Conservation (phyloP, 2,113 vertebrate species). For the Jacana jacana region DNA sequence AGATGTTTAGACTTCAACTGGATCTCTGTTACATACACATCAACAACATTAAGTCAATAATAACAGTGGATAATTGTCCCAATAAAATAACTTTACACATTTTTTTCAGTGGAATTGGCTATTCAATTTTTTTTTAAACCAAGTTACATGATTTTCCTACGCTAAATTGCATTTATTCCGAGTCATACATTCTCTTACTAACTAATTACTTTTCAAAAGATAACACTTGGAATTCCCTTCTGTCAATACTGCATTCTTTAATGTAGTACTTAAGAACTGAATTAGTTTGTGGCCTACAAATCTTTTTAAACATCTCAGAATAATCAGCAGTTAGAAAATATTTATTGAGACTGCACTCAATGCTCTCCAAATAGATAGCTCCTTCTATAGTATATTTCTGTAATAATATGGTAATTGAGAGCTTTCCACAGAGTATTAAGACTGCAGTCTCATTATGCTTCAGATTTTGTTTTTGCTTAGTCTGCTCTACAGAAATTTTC, state of each 20-base stretch:
- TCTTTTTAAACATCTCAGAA: neutral
- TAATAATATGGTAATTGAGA: neutral
- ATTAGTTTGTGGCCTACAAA: neutral
- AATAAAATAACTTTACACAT: neutral
- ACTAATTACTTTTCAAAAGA: neutral
- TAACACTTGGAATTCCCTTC: neutral
- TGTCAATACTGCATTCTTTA: neutral
- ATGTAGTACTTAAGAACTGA: neutral
- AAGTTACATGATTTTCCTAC: neutral
- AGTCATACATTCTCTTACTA: neutral
- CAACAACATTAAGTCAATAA: neutral
- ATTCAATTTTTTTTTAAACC: neutral
- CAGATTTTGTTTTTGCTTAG: neutral
- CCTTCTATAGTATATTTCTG: neutral
- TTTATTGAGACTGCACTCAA: neutral
- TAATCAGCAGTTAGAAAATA: neutral
- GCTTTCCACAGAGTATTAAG: neutral
- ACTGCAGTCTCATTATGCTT: neutral
- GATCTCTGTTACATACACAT: neutral
- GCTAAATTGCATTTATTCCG: neutral
- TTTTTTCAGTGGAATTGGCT: no score
- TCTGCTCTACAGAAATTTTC: neutral
- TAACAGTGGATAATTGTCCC: neutral
- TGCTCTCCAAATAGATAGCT: neutral
- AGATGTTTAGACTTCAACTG: neutral